Percentiles rank a stretch among this genome's conserved stretches.
phyloP scores from a whole-genome alignment of 2,797 vertebrate genomes.

The Myiothlypis chrysogaster region DNA sequence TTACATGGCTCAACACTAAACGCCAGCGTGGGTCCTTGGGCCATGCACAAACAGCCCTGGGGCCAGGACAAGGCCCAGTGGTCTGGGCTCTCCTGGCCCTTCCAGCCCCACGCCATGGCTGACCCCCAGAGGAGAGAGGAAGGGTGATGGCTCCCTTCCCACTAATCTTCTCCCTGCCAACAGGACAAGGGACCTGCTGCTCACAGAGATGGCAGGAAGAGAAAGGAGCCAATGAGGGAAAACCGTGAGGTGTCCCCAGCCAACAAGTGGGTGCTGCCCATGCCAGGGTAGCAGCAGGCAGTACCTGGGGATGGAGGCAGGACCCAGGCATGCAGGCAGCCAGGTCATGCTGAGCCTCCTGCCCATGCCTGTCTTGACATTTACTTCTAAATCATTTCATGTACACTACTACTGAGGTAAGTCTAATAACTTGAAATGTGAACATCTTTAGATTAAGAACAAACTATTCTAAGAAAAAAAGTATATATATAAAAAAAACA shows the following conservation, averaged over 20 bases:
- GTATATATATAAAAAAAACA: slow-evolving; percentile 9
- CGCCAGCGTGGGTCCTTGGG: fast-evolving
- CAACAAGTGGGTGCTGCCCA: not conserved
- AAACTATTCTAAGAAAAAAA: slow-evolving; percentile 77
- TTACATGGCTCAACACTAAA: not conserved
- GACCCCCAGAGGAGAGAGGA: not conserved
- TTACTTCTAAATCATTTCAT: slow-evolving; percentile 76
- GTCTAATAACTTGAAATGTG: slow-evolving; percentile 81
- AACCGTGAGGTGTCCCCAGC: not conserved
- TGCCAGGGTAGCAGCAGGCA: not conserved
- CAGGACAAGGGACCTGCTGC: not conserved
- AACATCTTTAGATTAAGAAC: slow-evolving; percentile 82
- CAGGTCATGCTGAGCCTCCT: not conserved
- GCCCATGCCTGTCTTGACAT: not conserved
- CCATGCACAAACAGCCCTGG: not conserved
- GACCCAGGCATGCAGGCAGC: not conserved
- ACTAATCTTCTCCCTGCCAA: not conserved
- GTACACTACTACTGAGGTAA: slow-evolving; percentile 85
- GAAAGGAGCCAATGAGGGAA: not conserved
- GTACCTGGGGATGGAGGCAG: not conserved
- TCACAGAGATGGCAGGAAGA: not conserved
- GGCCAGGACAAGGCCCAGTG: not conserved
- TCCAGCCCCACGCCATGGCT: fast-evolving
- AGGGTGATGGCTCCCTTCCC: not conserved
- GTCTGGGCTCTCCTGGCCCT: not conserved